A percentile compares a stretch with the other conserved stretches of the same genome.
Conservation (phyloP, 1,140 invertebrate species). For the Melipona quadrifasciata region DNA sequence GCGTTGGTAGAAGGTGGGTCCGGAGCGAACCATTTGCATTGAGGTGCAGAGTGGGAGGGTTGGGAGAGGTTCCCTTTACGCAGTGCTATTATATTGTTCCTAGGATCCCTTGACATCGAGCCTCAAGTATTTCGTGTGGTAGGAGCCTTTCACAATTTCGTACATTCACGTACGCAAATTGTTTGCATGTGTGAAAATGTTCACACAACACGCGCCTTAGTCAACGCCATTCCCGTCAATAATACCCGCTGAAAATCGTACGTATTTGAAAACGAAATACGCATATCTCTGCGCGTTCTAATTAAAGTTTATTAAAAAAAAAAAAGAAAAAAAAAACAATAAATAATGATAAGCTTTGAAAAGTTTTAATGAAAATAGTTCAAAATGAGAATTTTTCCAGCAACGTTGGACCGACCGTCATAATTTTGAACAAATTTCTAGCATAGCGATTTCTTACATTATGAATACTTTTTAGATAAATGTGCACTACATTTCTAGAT, state of each 20-base stretch:
- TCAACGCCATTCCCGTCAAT: conserved; percentile 23
- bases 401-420: too few relatives aligned
- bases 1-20: not conserved
- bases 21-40: conserved; percentile 47
- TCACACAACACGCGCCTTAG: not conserved
- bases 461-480: too few relatives aligned
- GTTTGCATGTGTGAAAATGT: conserved; percentile 3
- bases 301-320: too few relatives aligned
- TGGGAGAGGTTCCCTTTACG: conserved; percentile 17
- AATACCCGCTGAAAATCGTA: conserved; percentile 28
- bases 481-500: too few relatives aligned
- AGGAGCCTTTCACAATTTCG: conserved; percentile 23
- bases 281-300: not conserved
- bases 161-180: not conserved
- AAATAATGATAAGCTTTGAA: too few relatives aligned
- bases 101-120: conserved; percentile 43
- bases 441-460: too few relatives aligned
- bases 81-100: conserved; percentile 50
- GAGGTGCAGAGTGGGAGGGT: conserved; percentile 19
- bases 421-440: too few relatives aligned
- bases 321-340: too few relatives aligned
- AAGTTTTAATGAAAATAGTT: too few relatives aligned
- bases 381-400: too few relatives aligned
- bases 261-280: conserved; percentile 4
- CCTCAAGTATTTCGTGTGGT: conserved; percentile 11